Evolutionary conservation across 2,797 vertebrate genomes (phyloP).

Genomic region (Lacerta bilineata): DNA sequence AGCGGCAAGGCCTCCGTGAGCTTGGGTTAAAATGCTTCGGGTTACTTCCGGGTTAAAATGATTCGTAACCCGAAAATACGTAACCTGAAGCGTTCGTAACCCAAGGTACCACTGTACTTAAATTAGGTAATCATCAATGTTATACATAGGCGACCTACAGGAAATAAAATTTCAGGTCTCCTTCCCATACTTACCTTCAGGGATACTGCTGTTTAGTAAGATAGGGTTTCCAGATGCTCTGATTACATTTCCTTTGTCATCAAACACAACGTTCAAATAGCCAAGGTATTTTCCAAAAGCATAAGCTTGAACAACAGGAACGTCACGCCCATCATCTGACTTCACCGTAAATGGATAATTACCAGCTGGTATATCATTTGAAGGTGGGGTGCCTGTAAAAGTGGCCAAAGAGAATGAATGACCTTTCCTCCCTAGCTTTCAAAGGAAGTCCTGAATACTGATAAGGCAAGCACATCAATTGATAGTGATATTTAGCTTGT

Average conservation of each 20-base stretch:
- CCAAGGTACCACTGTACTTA: background rate
- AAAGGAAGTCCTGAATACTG: background rate
- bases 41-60: too few relatives aligned
- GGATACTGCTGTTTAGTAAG: constrained; percentile 85
- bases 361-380: constrained; percentile 85
- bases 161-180: background rate
- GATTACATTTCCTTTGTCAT: constrained; percentile 84
- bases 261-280: constrained; percentile 88
- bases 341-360: constrained; percentile 87
- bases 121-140: background rate
- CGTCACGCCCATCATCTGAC: constrained; percentile 82
- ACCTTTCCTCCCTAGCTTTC: constrained; percentile 17
- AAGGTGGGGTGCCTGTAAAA: constrained; percentile 85
- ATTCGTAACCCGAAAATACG: too few relatives aligned
- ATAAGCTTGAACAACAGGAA: constrained; percentile 95
- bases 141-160: background rate
- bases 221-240: constrained; percentile 88
- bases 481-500: background rate
- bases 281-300: constrained; percentile 97
- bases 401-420: background rate
- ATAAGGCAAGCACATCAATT: background rate
- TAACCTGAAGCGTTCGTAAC: too few relatives aligned
- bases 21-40: too few relatives aligned
- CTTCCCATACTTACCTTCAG: constrained; percentile 86
- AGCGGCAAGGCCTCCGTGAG: too few relatives aligned